Base-by-base conservation (phyloP, 2,797 vertebrate species). In the Amphiprion clarkii region DNA sequence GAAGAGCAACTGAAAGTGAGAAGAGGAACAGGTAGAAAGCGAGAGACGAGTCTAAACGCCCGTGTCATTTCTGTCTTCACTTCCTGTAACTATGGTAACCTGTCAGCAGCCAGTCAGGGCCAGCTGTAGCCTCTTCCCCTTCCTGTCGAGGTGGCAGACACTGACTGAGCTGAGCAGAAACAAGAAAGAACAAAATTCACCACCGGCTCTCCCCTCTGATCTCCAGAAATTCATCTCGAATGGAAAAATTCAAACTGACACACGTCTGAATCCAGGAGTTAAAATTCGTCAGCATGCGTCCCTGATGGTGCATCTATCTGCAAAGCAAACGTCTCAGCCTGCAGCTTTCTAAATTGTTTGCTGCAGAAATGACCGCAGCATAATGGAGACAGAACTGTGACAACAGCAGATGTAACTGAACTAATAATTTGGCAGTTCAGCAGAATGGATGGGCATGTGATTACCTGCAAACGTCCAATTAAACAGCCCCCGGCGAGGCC, bases 61-160 rank as follows among this genome's bases (percentile, higher is more conserved):
- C 51, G 81, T 91, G 93, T 92, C 90, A 82, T 92, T 93, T 92
- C 92, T 92, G 92, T 93, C 92, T 93, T 91, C 93, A 93, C 92
- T 94, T 95, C 93, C 92, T 92, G 94, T 95, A 94, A 92, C 94
- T 94, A 95, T 94, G 91, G 94, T 88, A 95, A 95, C 94, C 77
- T 92, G 92, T 94, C 93, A 93, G 90, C 90, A 92, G 89, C 93
- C 89, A 94, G 91, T 93, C 88, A 89, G 89, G 86, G 88, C 89
- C 90, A 91, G 92, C 90, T 88, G 90, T 91, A 91, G 89, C 91
- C 93, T 92, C 94, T 94, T 95, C 93, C 93, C 90, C 91, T 94
- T 93, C 92, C 92, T 93, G 93, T 91, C 63, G 91, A 92, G 91
- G 91, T 88, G 88, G 89, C 86, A 92, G 88, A 91, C 88, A 69